A percentile compares a stretch with the other conserved stretches of the same genome.
Evolutionary conservation across 2,888 invertebrate species (phyloP).

Genomic region (Venustoraphidia nigricollis): DNA sequence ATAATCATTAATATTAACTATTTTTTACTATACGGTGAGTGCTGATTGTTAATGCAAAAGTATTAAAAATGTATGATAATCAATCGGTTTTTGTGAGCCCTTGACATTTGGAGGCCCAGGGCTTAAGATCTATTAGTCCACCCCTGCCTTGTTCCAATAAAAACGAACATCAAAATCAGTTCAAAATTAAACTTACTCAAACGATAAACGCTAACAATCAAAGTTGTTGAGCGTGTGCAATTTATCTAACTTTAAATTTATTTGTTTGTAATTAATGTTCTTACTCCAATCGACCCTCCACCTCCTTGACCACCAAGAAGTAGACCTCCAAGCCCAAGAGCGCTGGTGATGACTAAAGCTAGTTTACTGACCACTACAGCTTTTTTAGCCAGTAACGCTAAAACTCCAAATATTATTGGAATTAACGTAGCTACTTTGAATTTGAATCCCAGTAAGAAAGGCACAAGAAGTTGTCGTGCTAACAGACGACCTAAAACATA

Average conservation of each 20-base stretch:
- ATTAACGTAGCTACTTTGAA: conserved; percentile 61
- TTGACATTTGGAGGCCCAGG: no score
- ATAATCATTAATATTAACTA: no score
- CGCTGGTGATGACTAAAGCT: conserved; percentile 51
- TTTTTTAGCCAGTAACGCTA: conserved; percentile 61
- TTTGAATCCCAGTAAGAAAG: conserved; percentile 64
- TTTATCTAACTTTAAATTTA: neutral
- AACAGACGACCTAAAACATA: conserved; percentile 50
- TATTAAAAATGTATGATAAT: no score
- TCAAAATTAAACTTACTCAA: no score
- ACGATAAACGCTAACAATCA: neutral
- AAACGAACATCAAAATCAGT: no score
- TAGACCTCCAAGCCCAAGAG: conserved; percentile 40
- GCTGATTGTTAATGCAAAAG: no score
- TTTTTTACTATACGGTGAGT: no score
- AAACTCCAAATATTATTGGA: conserved; percentile 53
- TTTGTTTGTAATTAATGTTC: neutral
- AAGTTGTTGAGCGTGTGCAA: neutral
- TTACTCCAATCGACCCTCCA: conserved; percentile 17
- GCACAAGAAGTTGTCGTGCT: conserved; percentile 56
- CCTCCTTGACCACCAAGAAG: conserved; percentile 26
- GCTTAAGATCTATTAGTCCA: no score
- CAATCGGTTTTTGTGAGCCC: no score
- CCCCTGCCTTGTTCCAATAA: no score
- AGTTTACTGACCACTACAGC: conserved; percentile 60